Percentiles rank a stretch among this genome's conserved stretches.
Evolutionary conservation across 2,797 vertebrate genomes (phyloP).

Genomic region (Smutsia gigantea): DNA sequence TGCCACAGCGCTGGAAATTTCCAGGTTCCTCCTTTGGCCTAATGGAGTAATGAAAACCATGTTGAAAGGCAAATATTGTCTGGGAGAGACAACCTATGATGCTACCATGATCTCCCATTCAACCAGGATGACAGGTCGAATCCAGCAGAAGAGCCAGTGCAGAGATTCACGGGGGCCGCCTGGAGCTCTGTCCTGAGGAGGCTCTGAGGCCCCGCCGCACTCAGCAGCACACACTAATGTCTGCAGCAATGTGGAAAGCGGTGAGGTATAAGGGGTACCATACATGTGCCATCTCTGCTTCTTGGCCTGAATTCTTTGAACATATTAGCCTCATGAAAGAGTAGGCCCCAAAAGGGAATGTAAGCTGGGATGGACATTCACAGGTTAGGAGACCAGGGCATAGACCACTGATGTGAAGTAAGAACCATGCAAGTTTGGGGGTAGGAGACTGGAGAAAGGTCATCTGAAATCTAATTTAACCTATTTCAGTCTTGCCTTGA

Average conservation of each 20-base stretch:
- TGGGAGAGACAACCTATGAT: background rate
- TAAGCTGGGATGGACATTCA: background rate
- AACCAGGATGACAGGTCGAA: background rate
- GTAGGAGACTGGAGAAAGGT: background rate
- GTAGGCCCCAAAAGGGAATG: background rate
- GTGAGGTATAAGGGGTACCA: background rate
- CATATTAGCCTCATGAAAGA: background rate
- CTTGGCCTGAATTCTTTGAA: background rate
- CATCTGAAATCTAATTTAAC: background rate
- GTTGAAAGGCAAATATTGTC: constrained; percentile 58
- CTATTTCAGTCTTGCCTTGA: background rate
- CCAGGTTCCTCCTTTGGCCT: constrained; percentile 45
- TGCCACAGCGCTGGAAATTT: constrained; percentile 49
- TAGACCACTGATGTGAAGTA: background rate
- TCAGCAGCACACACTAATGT: background rate
- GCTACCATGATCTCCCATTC: background rate
- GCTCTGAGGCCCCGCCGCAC: background rate
- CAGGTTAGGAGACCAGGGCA: background rate
- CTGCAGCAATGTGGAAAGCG: background rate
- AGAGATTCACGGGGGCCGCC: background rate
- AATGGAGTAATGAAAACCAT: constrained; percentile 54
- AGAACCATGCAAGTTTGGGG: background rate
- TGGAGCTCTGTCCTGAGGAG: background rate
- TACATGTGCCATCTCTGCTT: background rate
- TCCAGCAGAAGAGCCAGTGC: background rate